A percentile compares a stretch with the other conserved stretches of the same genome.
Evolutionary conservation across 2,113 vertebrate species (phyloP).

Genomic region (Passer domesticus): DNA sequence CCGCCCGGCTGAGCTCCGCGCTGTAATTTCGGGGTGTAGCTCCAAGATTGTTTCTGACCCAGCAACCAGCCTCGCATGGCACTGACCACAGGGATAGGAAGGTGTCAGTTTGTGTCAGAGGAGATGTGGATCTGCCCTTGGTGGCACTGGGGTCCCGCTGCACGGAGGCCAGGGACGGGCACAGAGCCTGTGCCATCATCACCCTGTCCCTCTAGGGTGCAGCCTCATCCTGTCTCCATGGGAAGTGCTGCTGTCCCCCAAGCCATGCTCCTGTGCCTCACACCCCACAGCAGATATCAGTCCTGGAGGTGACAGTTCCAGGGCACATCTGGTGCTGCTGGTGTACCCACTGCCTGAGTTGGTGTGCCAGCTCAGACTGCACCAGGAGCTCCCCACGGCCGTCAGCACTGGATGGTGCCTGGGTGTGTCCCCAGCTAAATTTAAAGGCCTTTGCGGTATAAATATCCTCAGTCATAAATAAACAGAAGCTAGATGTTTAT

Average conservation of each 20-base stretch:
- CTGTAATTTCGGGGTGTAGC: neutral
- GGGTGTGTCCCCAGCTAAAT: constrained; percentile 61
- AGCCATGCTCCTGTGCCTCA: accelerated
- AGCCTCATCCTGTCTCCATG: neutral
- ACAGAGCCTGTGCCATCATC: neutral
- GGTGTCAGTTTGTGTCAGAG: neutral
- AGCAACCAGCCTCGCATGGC: neutral
- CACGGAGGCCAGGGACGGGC: too few species aligned
- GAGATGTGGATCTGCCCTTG: neutral
- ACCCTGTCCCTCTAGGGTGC: accelerated
- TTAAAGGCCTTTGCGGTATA: constrained; percentile 50
- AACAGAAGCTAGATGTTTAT: constrained; percentile 60
- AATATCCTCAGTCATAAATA: constrained; percentile 41
- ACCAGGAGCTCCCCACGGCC: accelerated
- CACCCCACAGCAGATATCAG: neutral
- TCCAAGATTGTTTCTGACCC: neutral
- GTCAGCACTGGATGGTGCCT: neutral
- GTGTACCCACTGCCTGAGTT: neutral
- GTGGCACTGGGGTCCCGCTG: neutral
- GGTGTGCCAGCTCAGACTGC: neutral
- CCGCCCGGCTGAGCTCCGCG: neutral
- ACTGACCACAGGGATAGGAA: accelerated
- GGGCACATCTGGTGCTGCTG: neutral
- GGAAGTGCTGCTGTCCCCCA: neutral
- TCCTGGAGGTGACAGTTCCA: neutral